phyloP scores from a whole-genome alignment of 2,113 vertebrate genomes.

The Colossoma macropomum region DNA sequence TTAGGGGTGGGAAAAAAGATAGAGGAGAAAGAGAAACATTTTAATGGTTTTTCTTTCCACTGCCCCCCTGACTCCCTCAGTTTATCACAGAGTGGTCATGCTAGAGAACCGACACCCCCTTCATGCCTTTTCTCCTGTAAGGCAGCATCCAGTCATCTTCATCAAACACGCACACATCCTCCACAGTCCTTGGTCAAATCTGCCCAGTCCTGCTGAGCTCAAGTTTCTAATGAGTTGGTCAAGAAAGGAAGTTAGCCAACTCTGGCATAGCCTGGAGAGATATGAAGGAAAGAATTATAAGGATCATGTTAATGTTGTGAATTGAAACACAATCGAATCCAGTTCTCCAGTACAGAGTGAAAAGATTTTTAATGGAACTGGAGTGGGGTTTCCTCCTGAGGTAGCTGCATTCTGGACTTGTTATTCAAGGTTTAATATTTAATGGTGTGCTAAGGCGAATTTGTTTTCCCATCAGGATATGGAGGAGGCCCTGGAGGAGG shows the following conservation, averaged over 20 bases:
- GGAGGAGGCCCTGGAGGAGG: slow-evolving; percentile 77
- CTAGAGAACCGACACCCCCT: slow-evolving; percentile 20
- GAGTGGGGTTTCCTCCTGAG: not conserved
- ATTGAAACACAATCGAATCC: not conserved
- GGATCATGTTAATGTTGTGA: slow-evolving; percentile 18
- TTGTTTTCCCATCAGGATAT: slow-evolving; percentile 74
- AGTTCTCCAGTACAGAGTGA: not conserved
- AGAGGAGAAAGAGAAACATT: slow-evolving; percentile 22
- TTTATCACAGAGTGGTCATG: slow-evolving; percentile 36
- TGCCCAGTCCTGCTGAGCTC: slow-evolving; percentile 12
- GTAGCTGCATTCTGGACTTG: not conserved
- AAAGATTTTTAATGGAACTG: slow-evolving; percentile 1
- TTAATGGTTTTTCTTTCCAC: slow-evolving; percentile 25
- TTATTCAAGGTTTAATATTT: slow-evolving; percentile 48
- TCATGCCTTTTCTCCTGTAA: slow-evolving; percentile 21
- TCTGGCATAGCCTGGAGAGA: not conserved
- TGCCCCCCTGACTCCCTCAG: slow-evolving; percentile 19
- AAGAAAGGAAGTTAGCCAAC: slow-evolving; percentile 4
- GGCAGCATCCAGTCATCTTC: slow-evolving; percentile 21
- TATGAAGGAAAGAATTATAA: slow-evolving; percentile 10
- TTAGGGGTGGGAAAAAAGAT: slow-evolving; percentile 27
- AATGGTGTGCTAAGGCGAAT: slow-evolving; percentile 34
- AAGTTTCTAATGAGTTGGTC: slow-evolving; percentile 21
- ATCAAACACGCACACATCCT: slow-evolving; percentile 23
- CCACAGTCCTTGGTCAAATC: slow-evolving; percentile 8